phyloP scores from a whole-genome alignment of 2,113 vertebrate genomes.

The Lathamus discolor region DNA sequence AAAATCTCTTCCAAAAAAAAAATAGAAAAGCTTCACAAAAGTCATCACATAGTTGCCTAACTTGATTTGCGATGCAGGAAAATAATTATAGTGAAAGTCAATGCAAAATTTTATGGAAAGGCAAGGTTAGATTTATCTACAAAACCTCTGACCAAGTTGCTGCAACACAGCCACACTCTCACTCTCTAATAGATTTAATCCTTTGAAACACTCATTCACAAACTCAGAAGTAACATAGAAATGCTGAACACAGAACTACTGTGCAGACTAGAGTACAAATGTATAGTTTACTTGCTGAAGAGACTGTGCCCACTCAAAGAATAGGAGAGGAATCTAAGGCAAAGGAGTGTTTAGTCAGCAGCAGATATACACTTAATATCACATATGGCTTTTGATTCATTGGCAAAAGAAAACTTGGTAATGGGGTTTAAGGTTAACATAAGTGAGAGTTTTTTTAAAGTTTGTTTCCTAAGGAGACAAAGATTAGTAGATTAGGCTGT shows the following conservation, averaged over 20 bases:
- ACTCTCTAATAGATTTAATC: not conserved
- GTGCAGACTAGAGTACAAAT: not conserved
- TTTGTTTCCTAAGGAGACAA: not conserved
- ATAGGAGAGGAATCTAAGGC: not conserved
- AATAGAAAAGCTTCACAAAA: not conserved
- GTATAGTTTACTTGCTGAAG: not conserved
- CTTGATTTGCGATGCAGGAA: not conserved
- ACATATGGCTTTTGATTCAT: not conserved
- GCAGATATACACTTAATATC: not conserved
- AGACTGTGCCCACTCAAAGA: not conserved
- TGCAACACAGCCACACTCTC: not conserved
- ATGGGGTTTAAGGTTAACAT: not conserved
- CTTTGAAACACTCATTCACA: not conserved
- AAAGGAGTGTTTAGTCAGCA: not conserved
- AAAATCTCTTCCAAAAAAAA: not conserved
- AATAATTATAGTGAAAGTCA: not conserved
- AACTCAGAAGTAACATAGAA: not conserved
- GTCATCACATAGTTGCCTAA: not conserved
- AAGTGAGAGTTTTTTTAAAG: not conserved
- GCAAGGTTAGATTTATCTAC: not conserved
- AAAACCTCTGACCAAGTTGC: not conserved
- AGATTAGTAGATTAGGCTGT: not conserved
- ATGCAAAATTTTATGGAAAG: not conserved
- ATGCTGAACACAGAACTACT: not conserved
- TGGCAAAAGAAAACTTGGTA: not conserved